Percentiles rank a stretch among this genome's conserved stretches.
Conservation (phyloP, 2,888 invertebrate species). For the Thereva nobilitata region DNA sequence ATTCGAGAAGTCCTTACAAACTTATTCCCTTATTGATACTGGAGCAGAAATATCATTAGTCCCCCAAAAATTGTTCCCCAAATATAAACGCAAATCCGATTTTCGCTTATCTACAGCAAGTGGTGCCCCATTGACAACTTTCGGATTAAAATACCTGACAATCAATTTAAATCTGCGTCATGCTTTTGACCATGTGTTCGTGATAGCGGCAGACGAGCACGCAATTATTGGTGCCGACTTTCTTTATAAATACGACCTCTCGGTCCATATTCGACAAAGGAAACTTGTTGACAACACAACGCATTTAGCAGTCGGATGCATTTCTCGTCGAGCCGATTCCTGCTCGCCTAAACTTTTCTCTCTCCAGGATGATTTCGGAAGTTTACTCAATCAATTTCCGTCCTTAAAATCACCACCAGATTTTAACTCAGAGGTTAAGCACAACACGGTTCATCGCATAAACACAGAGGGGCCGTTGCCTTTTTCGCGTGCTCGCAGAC, state of each 20-base stretch:
- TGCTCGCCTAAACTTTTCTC: not conserved
- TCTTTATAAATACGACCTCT: not conserved
- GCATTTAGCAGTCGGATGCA: not conserved
- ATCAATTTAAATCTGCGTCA: not conserved
- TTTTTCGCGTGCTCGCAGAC: constrained; percentile 33
- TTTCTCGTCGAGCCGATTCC: not conserved
- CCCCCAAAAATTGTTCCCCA: not conserved
- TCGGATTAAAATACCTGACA: not conserved
- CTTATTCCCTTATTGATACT: not conserved
- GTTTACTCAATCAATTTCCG: not conserved
- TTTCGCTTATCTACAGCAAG: not conserved
- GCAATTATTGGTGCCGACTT: constrained; percentile 9
- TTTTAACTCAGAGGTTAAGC: not conserved
- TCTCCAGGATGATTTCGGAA: not conserved
- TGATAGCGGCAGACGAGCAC: not conserved
- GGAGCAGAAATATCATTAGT: not conserved
- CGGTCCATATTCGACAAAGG: not conserved
- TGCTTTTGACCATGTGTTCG: not conserved
- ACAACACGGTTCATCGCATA: constrained; percentile 31
- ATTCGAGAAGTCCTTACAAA: not conserved
- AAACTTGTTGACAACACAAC: not conserved
- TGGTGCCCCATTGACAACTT: not conserved
- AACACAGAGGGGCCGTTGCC: constrained; percentile 37
- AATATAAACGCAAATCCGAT: not conserved
- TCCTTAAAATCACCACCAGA: not conserved